Percentiles rank a stretch among this genome's conserved stretches.
These are phyloP conservation scores for Dolichomitus sp. DNA, from an alignment of 2,888 invertebrate genomes.

Conservation along the genomic window DNA sequence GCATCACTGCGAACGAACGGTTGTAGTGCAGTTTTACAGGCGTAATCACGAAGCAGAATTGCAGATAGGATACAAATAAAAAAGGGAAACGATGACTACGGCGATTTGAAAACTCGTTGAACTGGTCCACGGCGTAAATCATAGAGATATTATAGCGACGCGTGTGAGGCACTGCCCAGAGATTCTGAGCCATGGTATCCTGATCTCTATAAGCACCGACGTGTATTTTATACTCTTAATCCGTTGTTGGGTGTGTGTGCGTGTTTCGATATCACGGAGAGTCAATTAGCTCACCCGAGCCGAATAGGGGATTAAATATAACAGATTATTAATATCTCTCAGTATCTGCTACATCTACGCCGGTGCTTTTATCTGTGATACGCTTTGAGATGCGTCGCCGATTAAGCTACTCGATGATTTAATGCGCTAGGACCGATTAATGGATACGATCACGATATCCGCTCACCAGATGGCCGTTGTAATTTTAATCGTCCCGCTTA, in stretches of 20 bases:
- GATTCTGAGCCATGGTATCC: not conserved
- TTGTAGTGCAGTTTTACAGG: not conserved
- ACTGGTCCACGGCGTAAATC: slow-evolving; percentile 58
- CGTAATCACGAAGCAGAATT: not conserved
- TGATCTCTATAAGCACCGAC: not conserved
- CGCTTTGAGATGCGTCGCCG: slow-evolving; percentile 13
- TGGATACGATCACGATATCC: slow-evolving; percentile 37
- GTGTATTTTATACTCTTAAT: slow-evolving; percentile 23
- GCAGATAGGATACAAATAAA: slow-evolving; percentile 14
- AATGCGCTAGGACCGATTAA: slow-evolving; percentile 29
- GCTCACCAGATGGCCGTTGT: slow-evolving; percentile 7
- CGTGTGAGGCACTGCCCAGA: not conserved
- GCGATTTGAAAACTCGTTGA: slow-evolving; percentile 54
- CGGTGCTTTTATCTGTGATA: slow-evolving; percentile 19
- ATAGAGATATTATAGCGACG: slow-evolving; percentile 50
- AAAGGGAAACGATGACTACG: slow-evolving; percentile 27
- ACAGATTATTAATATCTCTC: slow-evolving; percentile 52
- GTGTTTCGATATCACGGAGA: slow-evolving; percentile 21
- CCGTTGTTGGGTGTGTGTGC: not conserved
- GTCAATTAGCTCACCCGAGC: slow-evolving; percentile 16
- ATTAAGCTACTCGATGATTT: slow-evolving; percentile 53
- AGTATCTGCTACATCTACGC: slow-evolving; percentile 19
- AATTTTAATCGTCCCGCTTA: slow-evolving; percentile 6
- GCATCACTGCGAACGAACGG: slow-evolving; percentile 5
- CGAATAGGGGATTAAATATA: slow-evolving; percentile 43